Evolutionary conservation across 2,113 vertebrate species (phyloP).

Genomic region (Stercorarius parasiticus): DNA sequence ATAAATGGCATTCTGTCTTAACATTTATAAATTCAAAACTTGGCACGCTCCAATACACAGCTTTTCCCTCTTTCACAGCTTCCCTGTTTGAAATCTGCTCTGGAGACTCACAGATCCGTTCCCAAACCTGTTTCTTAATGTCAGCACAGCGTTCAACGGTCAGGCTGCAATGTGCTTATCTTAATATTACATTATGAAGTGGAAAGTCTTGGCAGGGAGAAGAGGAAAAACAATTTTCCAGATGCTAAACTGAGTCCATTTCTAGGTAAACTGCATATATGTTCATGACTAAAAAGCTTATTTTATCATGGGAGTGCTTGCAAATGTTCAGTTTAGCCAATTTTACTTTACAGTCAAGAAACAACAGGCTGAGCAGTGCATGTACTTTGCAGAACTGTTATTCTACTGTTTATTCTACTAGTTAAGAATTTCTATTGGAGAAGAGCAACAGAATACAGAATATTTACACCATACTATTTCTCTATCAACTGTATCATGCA

Average conservation of each 20-base stretch:
- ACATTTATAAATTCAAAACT: neutral
- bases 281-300: neutral
- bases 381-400: neutral
- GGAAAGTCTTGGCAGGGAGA: neutral
- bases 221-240: neutral
- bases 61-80: neutral
- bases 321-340: neutral
- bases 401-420: neutral
- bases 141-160: neutral
- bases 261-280: neutral
- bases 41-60: rapidly evolving
- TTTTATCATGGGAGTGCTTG: neutral
- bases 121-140: neutral
- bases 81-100: neutral
- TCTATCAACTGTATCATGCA: neutral
- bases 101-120: neutral
- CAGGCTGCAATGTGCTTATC: neutral
- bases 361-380: neutral
- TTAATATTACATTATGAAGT: neutral
- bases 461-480: neutral
- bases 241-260: neutral
- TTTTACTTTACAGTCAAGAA: neutral
- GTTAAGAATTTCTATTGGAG: neutral
- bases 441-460: neutral
- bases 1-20: neutral